Conservation (phyloP, 1,140 invertebrate genomes). For the Cataglyphis hispanica region DNA sequence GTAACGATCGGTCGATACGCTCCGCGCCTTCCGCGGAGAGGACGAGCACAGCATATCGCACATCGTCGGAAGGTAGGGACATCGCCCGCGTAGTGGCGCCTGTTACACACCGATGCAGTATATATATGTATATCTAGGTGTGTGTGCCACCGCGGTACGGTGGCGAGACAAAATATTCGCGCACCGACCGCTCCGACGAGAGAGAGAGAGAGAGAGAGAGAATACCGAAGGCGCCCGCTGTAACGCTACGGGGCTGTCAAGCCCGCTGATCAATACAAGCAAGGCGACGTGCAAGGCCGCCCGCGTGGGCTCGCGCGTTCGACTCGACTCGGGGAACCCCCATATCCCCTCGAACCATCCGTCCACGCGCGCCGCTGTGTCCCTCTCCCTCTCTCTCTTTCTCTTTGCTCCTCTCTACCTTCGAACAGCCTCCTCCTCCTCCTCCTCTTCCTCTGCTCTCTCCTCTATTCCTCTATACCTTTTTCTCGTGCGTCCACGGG, state of each 20-base stretch:
- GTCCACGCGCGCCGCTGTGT: conserved; percentile 59
- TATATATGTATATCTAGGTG: too few species aligned
- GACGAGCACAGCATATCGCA: conserved; percentile 44
- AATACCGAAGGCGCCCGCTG: conserved; percentile 72
- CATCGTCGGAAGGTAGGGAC: conserved; percentile 51
- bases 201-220: conserved; percentile 19
- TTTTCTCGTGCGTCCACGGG: conserved; percentile 26
- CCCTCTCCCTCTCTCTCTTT: conserved; percentile 46
- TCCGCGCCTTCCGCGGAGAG: conserved; percentile 51
- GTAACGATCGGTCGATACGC: conserved; percentile 54
- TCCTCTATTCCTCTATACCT: neutral
- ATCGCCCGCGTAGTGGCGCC: conserved; percentile 39
- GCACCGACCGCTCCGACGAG: conserved; percentile 21
- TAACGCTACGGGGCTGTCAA: conserved; percentile 82
- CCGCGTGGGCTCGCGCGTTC: conserved; percentile 77
- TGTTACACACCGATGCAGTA: conserved; percentile 4
- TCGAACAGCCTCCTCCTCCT: conserved; percentile 34
- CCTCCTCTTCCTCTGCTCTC: neutral
- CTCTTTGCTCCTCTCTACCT: neutral
- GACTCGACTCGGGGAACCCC: conserved; percentile 78
- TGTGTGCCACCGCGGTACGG: neutral
- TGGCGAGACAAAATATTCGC: conserved; percentile 52
- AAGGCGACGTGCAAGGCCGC: conserved; percentile 84
- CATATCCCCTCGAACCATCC: conserved; percentile 69
- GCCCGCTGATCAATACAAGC: conserved; percentile 85